Conservation (phyloP, 2,797 vertebrate genomes). For the Phalanger gymnotis region DNA sequence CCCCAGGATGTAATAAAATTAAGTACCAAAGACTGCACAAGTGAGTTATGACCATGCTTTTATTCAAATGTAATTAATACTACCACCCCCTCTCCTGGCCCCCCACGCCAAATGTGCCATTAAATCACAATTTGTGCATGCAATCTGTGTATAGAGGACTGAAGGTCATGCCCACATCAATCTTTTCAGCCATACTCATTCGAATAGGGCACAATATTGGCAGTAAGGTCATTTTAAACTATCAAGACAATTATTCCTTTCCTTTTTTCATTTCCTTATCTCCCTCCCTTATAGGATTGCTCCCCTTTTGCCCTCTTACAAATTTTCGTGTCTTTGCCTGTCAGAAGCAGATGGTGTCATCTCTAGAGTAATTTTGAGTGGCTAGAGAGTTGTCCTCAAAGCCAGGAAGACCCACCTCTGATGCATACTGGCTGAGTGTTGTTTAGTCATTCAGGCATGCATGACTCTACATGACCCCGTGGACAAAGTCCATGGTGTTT, state of each 20-base stretch:
- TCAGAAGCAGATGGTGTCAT: conserved; percentile 42
- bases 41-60: conserved; percentile 62
- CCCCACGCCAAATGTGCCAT: conserved; percentile 49
- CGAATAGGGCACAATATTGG: conserved; percentile 45
- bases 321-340: conserved; percentile 46
- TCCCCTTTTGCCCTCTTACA: conserved; percentile 14
- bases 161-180: conserved; percentile 39
- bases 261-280: conserved; percentile 22
- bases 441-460: background rate
- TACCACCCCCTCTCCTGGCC: conserved; percentile 45
- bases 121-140: conserved; percentile 46
- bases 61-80: conserved; percentile 68
- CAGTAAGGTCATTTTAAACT: conserved; percentile 1
- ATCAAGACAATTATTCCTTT: conserved; percentile 38
- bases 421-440: background rate
- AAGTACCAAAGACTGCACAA: conserved; percentile 66
- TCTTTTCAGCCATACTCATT: conserved; percentile 54
- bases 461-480: background rate
- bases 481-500: background rate
- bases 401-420: background rate
- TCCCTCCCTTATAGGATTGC: background rate
- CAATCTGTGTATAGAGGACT: conserved; percentile 58
- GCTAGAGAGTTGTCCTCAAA: background rate
- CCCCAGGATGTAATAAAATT: conserved; percentile 63
- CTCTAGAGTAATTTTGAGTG: conserved; percentile 5